phyloP scores from a whole-genome alignment of 2,797 vertebrate genomes.

The Melopsittacus undulatus region DNA sequence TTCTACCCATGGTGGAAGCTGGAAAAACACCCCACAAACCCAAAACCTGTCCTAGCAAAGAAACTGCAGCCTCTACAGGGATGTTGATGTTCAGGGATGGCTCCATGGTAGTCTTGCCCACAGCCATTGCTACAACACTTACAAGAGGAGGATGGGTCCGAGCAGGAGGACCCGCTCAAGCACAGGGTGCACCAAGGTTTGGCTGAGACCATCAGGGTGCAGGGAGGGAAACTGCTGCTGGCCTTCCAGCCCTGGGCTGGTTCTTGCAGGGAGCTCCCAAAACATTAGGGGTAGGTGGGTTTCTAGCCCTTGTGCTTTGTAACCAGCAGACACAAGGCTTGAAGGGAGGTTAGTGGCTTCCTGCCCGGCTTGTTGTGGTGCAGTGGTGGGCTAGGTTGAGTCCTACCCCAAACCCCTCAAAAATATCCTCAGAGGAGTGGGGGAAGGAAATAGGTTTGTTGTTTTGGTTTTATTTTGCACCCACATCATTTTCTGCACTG shows the following conservation, averaged over 20 bases:
- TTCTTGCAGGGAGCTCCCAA: rapidly evolving
- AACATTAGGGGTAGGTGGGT: background rate
- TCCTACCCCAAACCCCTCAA: background rate
- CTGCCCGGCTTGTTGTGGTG: background rate
- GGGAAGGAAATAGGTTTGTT: background rate
- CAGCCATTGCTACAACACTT: background rate
- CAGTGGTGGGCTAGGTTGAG: background rate
- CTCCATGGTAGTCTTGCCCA: rapidly evolving
- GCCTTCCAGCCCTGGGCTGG: background rate
- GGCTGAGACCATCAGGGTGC: background rate
- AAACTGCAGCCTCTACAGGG: background rate
- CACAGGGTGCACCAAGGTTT: background rate
- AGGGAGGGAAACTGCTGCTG: background rate
- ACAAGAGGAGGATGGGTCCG: rapidly evolving
- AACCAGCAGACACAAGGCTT: background rate
- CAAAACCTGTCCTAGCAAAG: background rate
- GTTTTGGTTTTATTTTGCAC: background rate
- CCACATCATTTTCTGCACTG: slow-evolving; percentile 9
- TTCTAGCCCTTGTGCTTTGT: background rate
- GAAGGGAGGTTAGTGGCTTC: background rate
- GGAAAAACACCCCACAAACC: background rate
- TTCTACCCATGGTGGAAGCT: background rate
- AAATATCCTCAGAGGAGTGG: background rate
- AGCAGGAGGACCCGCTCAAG: rapidly evolving
- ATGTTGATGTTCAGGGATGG: background rate